These are phyloP conservation scores for Bergia sp. DNA, from an alignment of 92 coral and sea anemone genomes.

Conservation along the genomic window DNA sequence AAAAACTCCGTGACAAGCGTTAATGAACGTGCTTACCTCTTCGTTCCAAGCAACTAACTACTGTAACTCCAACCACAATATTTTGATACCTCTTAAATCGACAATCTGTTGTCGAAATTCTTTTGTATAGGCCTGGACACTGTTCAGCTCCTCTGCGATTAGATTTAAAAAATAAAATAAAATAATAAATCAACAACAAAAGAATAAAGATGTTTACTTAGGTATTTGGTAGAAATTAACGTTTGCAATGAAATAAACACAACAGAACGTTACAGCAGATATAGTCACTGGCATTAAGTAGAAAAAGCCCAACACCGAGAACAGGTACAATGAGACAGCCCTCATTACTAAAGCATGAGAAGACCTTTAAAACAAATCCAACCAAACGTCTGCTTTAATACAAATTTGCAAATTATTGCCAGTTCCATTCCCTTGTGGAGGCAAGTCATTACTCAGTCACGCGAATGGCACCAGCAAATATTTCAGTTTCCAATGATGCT, in stretches of 20 bases:
- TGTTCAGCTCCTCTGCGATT: conserved; percentile 88
- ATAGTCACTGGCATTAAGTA: not conserved
- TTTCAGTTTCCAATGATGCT: too few relatives aligned
- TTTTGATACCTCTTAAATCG: conserved; percentile 88
- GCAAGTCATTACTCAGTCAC: too few relatives aligned
- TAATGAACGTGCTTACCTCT: not conserved
- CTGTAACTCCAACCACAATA: not conserved
- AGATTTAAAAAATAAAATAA: conserved; percentile 40
- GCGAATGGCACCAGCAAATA: too few relatives aligned
- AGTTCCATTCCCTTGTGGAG: too few relatives aligned
- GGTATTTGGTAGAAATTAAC: too few relatives aligned
- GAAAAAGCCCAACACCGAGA: not conserved
- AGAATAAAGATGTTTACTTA: not conserved
- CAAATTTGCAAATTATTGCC: too few relatives aligned
- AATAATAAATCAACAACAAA: not conserved
- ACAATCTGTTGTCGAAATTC: conserved; percentile 97
- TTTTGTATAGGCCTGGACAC: conserved; percentile 86
- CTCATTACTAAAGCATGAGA: not conserved
- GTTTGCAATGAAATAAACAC: not conserved
- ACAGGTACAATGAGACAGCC: not conserved
- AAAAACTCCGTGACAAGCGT: not conserved
- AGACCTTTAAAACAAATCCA: too few relatives aligned
- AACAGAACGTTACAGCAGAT: not conserved
- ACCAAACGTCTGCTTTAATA: too few relatives aligned
- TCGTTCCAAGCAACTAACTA: not conserved